Base-by-base conservation (phyloP, 2,888 invertebrate species). In the Heteropelma amictum region DNA sequence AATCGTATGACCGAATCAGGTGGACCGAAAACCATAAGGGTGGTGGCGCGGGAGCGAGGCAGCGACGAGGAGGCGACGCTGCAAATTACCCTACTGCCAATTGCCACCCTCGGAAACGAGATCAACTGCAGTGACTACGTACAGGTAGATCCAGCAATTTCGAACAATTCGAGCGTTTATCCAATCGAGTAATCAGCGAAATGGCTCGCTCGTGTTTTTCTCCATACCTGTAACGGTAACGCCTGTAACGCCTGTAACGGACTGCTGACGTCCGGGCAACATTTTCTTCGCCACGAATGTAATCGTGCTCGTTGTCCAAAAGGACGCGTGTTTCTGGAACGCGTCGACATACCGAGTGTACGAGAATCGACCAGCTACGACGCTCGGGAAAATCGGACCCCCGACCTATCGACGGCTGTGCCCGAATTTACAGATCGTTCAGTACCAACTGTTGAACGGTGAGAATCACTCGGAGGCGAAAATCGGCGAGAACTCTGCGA, bases 391-490 rank as follows among this genome's bases (percentile, higher is more conserved):
- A 2, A 80, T 91, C 0, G 90, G 89, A 64, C 90, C 91, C 0
- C 83, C 85, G 28, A 84, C 87, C 3, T 89, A 90, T 77, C 83
- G 84, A 49, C 88, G 90, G 56, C 85, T 92, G 56, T 93, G 93
- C 76, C 89, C 90, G 0, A 87, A 89, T 60, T 90, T 90, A 78
- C 88, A 88, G 47, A 85, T 92, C 30, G 89, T 79, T 3, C 61
- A 87, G 68, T 93, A 93, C 82, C 85, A 89, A 42, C 79, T 90
- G 14, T 81, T 88, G 21, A 89, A 89, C 81, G 90, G 91, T 90
- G n/a, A n/a, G n/a, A n/a, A n/a, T n/a, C n/a, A n/a, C n/a, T n/a
- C n/a, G n/a, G n/a, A n/a, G n/a, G n/a, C n/a, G n/a, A n/a, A n/a
- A n/a, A n/a, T n/a, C n/a, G n/a, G n/a, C n/a, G n/a, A n/a, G n/a